Evolutionary conservation across 2,113 vertebrate species (phyloP), one percentile per base, ranked within the genome.

Genomic region (Oxygymnocypris stewartii): DNA sequence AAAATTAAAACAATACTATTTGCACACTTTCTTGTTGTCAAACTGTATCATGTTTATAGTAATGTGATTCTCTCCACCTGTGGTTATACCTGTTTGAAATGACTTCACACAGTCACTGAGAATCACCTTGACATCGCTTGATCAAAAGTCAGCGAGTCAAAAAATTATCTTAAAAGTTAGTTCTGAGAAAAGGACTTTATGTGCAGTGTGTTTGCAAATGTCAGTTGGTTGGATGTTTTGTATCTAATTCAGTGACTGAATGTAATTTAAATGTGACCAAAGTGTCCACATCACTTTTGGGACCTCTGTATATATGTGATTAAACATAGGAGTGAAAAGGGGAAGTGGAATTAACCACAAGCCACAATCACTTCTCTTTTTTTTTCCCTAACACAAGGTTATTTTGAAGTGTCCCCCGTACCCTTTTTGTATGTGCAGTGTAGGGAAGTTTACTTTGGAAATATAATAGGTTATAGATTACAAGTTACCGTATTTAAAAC

Each of bases 291-390:
- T 18, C 4, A 16, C 11, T 2, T 57, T 57, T 79, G 7, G 4
- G 16, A 37, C 18, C 37, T 42, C 37, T 73, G 69, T 20, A 71
- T 37, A 20, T 10, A 20, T 28, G 47, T 31, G 40, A 16, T 74
- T 88, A 73, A 31, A 13, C 44, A 86, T 31, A 42, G 54, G 40
- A 67, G 4, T 31, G 2, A 37, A 63, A 84, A 84, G 12, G 37
- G 85, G 57, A 88, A 84, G 88, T 84, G 81, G 76, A 67, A 25
- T 47, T 88, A 12, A 76, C 74, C 82, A 81, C 54, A 87, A 84
- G 65, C 85, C 37, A 16, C 49, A 88, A 59, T 67, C 13, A 47
- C 42, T 57, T 76, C 84, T 35, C n/a, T 75, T 63, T 83, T 61
- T 71, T 63, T 13, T 77, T 40, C 13, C 44, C 44, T 1, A 18